phyloP scores from a whole-genome alignment of 2,113 vertebrate species.

The Alethe castanea region DNA sequence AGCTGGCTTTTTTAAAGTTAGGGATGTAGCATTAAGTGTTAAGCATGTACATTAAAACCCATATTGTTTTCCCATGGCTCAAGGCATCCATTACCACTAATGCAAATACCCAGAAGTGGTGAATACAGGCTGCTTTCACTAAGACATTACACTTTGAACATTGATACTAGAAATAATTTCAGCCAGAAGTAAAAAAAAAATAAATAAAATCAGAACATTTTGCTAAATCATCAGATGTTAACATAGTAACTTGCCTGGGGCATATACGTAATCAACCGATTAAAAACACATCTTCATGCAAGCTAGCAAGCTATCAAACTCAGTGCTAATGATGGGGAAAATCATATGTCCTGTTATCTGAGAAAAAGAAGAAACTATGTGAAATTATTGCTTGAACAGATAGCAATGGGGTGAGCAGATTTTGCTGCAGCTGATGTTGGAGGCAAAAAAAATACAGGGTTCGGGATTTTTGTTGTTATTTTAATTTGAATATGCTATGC shows the following conservation, averaged over 20 bases:
- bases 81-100: not conserved
- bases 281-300: conserved; percentile 33
- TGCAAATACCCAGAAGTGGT: not conserved
- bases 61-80: not conserved
- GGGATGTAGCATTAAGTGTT: not conserved
- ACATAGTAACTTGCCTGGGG: not conserved
- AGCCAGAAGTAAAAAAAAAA: conserved; percentile 23
- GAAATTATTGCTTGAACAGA: not conserved
- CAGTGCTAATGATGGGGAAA: conserved; percentile 23
- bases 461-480: accelerated
- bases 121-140: not conserved
- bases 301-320: conserved; percentile 15
- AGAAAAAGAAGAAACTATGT: not conserved
- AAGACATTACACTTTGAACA: not conserved
- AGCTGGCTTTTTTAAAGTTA: not conserved
- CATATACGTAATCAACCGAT: not conserved
- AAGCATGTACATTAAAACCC: not conserved
- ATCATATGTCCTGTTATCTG: not conserved
- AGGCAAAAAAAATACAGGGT: not conserved
- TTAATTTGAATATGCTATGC: not conserved
- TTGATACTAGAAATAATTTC: not conserved
- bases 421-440: not conserved
- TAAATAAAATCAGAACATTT: conserved; percentile 31
- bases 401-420: not conserved
- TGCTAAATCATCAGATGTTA: conserved; percentile 33